Base-by-base conservation (phyloP, 2,888 invertebrate genomes). In the Melanostoma mellinum region DNA sequence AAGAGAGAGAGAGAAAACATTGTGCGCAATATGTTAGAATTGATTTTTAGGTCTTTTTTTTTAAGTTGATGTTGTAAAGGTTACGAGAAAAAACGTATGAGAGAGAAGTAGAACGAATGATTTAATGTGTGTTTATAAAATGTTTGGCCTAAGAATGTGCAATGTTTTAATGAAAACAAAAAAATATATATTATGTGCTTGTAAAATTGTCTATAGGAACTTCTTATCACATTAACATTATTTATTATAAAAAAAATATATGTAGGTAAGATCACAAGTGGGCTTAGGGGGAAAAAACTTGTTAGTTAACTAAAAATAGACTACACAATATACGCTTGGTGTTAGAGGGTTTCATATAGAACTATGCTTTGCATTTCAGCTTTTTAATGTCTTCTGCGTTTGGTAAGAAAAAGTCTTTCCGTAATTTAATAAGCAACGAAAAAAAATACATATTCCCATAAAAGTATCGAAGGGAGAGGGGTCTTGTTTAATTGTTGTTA, bases 11-110 rank as follows among this genome's bases (percentile, higher is more conserved):
- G 89, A 90, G 88, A 90, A 90, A 88, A 90, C 86, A 89, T 90
- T 90, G 90, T 90, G 90, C 90, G 90, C 90, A 90, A 90, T 89
- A 89, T 88, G 90, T 90, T 90, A 90, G 89, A 91, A 89, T 89
- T 89, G 88, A 87, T 87, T 86, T 20, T 69, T 9, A 76, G 79
- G 73, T 76, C 72, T 73, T 81, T 44, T 61, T 76, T 82, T 75
- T 67, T 36, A 68, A 50, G 55, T 48, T 77, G 30, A 78, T 71
- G 65, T 65, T 68, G 20, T 75, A 68, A 79, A 82, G 85, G 78
- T 84, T 72, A 56, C 77, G 72, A 75, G 69, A 76, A 58, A 85
- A 55, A 56, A 71, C 69, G 72, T 72, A 63, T 67, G 67, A 38
- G 56, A 73, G 32, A 55, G 74, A 78, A 75, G 44, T 63, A 50